Evolutionary conservation across 1,140 invertebrate species (phyloP).

Genomic region (Ceratina calcarata): DNA sequence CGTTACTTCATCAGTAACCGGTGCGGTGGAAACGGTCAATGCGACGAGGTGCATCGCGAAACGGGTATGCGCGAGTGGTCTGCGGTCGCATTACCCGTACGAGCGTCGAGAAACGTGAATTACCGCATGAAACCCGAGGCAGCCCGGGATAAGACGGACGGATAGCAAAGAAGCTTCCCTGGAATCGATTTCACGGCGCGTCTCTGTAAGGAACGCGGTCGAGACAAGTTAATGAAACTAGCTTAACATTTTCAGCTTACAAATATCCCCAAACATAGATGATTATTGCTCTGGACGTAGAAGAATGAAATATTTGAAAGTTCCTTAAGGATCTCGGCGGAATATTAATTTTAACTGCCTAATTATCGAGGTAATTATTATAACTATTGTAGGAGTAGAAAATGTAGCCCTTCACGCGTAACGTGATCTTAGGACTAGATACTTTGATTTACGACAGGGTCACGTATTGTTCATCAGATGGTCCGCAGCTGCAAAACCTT

Average conservation of each 20-base stretch:
- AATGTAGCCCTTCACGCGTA: too few species aligned
- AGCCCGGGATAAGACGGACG: slow-evolving; percentile 4
- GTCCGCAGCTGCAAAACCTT: too few species aligned
- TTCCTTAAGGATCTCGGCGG: too few species aligned
- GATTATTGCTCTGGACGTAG: too few species aligned
- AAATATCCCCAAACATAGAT: too few species aligned
- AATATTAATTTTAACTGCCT: too few species aligned
- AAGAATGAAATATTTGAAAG: too few species aligned
- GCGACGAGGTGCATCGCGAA: slow-evolving; percentile 36
- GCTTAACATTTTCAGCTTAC: neutral
- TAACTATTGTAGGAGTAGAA: too few species aligned
- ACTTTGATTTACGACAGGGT: too few species aligned
- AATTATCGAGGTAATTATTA: too few species aligned
- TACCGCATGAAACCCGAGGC: slow-evolving; percentile 48
- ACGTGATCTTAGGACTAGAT: too few species aligned
- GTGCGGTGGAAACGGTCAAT: slow-evolving; percentile 26
- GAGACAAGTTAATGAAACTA: slow-evolving; percentile 5
- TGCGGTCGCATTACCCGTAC: slow-evolving; percentile 41
- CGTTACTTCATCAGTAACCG: slow-evolving; percentile 26
- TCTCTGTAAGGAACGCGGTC: neutral
- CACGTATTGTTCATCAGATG: too few species aligned
- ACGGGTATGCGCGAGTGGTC: slow-evolving; percentile 14
- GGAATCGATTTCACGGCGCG: slow-evolving; percentile 22
- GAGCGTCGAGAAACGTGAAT: slow-evolving; percentile 33
- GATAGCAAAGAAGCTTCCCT: slow-evolving; percentile 1